Evolutionary conservation across 92 coral and sea anemone genomes (phyloP), one percentile per base, ranked within the genome.

Genomic region (Phenganax marumi): DNA sequence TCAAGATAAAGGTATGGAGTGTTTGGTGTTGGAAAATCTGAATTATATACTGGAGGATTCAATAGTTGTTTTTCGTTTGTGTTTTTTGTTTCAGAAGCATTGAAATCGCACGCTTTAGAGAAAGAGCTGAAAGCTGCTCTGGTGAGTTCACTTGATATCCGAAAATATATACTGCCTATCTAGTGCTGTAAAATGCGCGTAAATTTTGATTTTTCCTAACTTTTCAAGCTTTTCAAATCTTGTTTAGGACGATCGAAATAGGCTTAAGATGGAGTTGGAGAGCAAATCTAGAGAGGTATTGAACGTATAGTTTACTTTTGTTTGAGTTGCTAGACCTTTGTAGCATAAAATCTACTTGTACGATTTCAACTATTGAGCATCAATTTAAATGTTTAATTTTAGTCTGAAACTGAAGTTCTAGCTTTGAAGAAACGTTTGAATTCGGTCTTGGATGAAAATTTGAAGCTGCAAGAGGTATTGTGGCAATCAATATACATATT

Each of bases 271-370:
- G 33, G 73, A 78, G 73, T 22, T 78, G 8, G 83, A 62, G 18
- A 78, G 10, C 48, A 39, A 72, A 53, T 78, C 83, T 48, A 78
- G 19, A 63, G 83, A 78, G 83, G 83, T 78, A n/a, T 10, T 55
- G 53, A 33, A 57, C 4, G 13, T 46, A 7, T 12, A 1, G 52
- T 13, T 26, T 7, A 6, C 23, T 70, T 54, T 5, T 43, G 19
- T 39, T 8, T 1, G 43, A 33, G 43, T 1, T 33, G 2, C 43
- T 33, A 33, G 7, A 63, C 21, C 7, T 13, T 13, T 13, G 63
- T 1, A 56, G 17, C 3, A 13, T 19, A 56, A 56, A 19, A 56
- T 13, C 1, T 56, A 56, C 2, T 19, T 56, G 16, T 14, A 56
- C 3, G 16, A 56, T 13, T 19, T 19, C 63, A 56, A 56, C 12